Evolutionary conservation across 64 coral and sea anemone species (phyloP), one percentile per base, ranked within the genome.

Genomic region (Orbicella faveolata): DNA sequence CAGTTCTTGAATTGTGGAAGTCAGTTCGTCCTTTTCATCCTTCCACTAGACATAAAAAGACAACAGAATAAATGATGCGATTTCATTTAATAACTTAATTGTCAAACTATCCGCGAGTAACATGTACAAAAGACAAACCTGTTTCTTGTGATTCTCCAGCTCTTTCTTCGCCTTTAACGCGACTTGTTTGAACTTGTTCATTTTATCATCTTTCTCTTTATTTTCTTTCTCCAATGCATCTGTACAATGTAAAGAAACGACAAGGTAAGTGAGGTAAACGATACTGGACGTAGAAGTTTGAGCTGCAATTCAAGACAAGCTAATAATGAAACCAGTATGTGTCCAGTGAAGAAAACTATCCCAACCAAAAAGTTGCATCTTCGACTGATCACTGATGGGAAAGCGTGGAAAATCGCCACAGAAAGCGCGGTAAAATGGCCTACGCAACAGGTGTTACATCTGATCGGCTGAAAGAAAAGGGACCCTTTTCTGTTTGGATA

Each of bases 111-210:
- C 13, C 9, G 7, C 54, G 63, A 62, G 3, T 54, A 77, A 75
- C 36, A 44, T 36, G 9, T n/a, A 36, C 13, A 15, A 35, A 35
- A 23, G 19, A 9, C 87, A 57, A 36, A 92, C 95, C 73, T 96
- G 92, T 66, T 96, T 90, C 88, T 91, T 96, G 35, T 36, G 41
- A 52, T 78, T 94, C 61, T 96, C 95, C 69, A 94, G 61, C 73
- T 96, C 95, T 63, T 91, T 96, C 69, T 96, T 96, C 3, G 95
- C 92, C 61, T 90, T 93, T 35, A 96, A 77, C 18, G 95, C 95
- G 17, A 96, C 91, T 91, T 96, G 95, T 63, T 96, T 96, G 36
- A 96, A 39, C 82, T 96, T 96, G 76, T 53, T 79, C 77, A 91
- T 90, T 33, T 94, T 96, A 20, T 96, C 95, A 78, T 96, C 95